Base-by-base conservation (phyloP, 1,140 invertebrate genomes). In the Tetragnatha versicolor region DNA sequence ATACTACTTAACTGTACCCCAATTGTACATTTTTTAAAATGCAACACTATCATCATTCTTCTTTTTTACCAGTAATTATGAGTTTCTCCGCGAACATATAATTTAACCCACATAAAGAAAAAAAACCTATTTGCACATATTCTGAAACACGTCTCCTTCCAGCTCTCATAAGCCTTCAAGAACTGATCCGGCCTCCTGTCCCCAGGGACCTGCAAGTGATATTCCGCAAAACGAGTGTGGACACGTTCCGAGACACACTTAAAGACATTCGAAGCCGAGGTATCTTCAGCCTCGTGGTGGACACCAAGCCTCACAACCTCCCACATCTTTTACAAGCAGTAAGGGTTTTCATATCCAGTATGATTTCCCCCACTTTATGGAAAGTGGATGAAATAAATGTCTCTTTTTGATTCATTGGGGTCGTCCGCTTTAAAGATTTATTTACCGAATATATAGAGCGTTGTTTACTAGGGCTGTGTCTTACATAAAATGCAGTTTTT, bases 101-200 rank as follows among this genome's bases (percentile, higher is more conserved):
- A n/a, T n/a, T n/a, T n/a, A n/a, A n/a, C n/a, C n/a, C n/a, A n/a
- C n/a, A n/a, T n/a, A n/a, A n/a, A n/a, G n/a, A n/a, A n/a, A n/a
- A n/a, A n/a, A n/a, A n/a, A n/a, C n/a, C n/a, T n/a, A n/a, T n/a
- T n/a, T n/a, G n/a, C n/a, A 42, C 39, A 42, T 51, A 3, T 51
- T 20, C 49, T 51, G 20, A 60, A 17, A 17, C 6, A 58, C 3
- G 12, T 68, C n/a, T 75, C 37, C 47, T 86, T 86, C n/a, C 86
- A 97, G 95, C 94, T 27, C 87, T 97, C 42, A 91, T 96, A 80
- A 93, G 94, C 84, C 89, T 96, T 3, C 92, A 96, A 85, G 92
- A 94, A 82, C 87, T 97, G 81, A 90, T 94, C 73, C 91, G 91
- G 82, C 88, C 89, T n/a, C 89, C 91, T 37, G 87, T 90, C 17